These are phyloP conservation scores for Lycopodina hypogea DNA, from an alignment of 37 sponge, comb jelly and placozoan species.

Conservation along the genomic window DNA sequence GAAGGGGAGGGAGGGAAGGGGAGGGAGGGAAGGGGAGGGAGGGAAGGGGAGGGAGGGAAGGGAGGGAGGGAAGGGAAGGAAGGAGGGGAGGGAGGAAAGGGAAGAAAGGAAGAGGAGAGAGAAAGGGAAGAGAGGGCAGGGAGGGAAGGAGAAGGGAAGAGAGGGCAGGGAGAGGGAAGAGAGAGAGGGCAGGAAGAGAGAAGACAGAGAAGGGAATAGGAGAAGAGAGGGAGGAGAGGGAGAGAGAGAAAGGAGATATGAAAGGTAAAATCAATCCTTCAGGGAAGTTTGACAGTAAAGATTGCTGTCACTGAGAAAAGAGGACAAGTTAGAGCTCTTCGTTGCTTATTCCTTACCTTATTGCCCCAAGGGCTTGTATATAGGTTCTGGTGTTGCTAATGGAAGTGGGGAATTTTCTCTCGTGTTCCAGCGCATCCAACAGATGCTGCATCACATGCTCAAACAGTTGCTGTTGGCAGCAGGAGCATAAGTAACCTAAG, in stretches of 20 bases:
- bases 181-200: too few relatives aligned
- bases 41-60: background rate
- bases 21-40: background rate
- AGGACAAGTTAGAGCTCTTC: background rate
- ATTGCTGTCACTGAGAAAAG: background rate
- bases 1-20: background rate
- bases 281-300: too few relatives aligned
- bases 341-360: constrained; percentile 40
- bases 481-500: constrained; percentile 56
- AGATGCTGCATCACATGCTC: constrained; percentile 55
- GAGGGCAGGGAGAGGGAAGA: too few relatives aligned
- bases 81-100: background rate
- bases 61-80: background rate
- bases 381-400: constrained; percentile 65
- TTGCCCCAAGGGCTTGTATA: constrained; percentile 80
- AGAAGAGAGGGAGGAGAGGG: background rate
- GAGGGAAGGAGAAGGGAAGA: background rate
- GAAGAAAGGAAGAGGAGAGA: background rate
- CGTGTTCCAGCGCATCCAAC: constrained; percentile 28
- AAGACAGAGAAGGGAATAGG: too few relatives aligned
- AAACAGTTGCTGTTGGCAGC: constrained; percentile 57
- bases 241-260: too few relatives aligned
- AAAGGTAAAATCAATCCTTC: too few relatives aligned
- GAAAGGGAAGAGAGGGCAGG: background rate
- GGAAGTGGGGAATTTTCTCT: constrained; percentile 33